These are phyloP conservation scores for Scophthalmus maximus DNA, from an alignment of 2,113 vertebrate genomes.

Conservation along the genomic window DNA sequence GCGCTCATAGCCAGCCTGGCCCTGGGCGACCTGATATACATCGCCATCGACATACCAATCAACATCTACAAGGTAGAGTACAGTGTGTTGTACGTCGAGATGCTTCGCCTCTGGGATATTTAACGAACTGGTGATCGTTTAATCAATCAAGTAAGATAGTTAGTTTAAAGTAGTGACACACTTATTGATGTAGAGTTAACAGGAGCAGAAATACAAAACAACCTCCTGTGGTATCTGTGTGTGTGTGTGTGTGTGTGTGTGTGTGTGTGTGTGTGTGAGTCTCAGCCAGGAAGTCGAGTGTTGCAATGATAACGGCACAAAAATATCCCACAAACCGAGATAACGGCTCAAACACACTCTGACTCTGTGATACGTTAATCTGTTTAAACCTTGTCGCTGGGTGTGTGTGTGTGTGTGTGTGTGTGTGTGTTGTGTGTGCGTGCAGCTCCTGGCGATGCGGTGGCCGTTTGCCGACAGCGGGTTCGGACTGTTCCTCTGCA, in stretches of 20 bases:
- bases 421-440: slow-evolving; percentile 49
- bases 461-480: slow-evolving; percentile 88
- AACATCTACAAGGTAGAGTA: slow-evolving; percentile 88
- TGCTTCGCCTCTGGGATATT: too few species aligned
- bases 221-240: not conserved
- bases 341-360: slow-evolving; percentile 8
- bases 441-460: slow-evolving; percentile 87
- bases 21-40: slow-evolving; percentile 93
- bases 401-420: slow-evolving; percentile 55
- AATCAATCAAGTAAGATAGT: too few species aligned
- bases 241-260: not conserved
- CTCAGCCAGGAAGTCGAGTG: slow-evolving; percentile 38
- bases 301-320: slow-evolving; percentile 48
- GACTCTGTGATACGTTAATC: slow-evolving; percentile 3
- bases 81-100: not conserved
- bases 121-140: too few species aligned
- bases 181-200: too few species aligned
- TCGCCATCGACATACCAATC: slow-evolving; percentile 91
- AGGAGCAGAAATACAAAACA: not conserved
- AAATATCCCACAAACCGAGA: slow-evolving; percentile 53
- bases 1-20: slow-evolving; percentile 93
- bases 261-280: slow-evolving; percentile 28
- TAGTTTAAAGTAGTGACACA: not conserved
- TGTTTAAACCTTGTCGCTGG: slow-evolving; percentile 20
- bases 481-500: slow-evolving; percentile 92